Conservation (phyloP, 1,140 invertebrate species). For the Drosophila guanche region DNA sequence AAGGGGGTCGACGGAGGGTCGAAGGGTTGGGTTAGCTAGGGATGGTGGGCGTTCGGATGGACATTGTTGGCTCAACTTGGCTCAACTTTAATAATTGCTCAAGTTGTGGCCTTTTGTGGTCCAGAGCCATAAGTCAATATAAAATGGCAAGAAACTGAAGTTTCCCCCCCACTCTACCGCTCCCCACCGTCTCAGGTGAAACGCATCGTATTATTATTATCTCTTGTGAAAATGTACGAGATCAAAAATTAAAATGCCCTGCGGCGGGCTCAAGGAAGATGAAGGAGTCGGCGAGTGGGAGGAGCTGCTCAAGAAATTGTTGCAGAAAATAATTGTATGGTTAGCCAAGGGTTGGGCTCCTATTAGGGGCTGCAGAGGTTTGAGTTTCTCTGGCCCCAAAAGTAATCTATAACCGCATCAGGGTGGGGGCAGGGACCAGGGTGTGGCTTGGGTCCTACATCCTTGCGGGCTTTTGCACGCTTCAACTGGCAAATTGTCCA, state of each 20-base stretch:
- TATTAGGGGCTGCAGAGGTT: slow-evolving; percentile 32
- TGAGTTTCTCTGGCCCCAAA: slow-evolving; percentile 20
- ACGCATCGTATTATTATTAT: slow-evolving; percentile 81
- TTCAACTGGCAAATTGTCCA: slow-evolving; percentile 81
- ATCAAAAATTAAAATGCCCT: slow-evolving; percentile 82
- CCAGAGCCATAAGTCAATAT: slow-evolving; percentile 76
- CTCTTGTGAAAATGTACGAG: slow-evolving; percentile 81
- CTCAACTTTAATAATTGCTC: slow-evolving; percentile 78
- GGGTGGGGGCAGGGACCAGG: slow-evolving; percentile 5
- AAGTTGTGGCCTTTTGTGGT: slow-evolving; percentile 76
- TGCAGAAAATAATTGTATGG: slow-evolving; percentile 79
- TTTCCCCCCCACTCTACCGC: not conserved
- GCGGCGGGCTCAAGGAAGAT: slow-evolving; percentile 18
- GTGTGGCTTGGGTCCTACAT: slow-evolving; percentile 42
- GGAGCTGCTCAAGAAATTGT: slow-evolving; percentile 72
- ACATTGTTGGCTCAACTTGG: slow-evolving; percentile 12
- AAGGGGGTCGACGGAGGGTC: slow-evolving; percentile 5
- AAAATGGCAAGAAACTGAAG: slow-evolving; percentile 29
- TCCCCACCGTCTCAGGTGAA: slow-evolving; percentile 44
- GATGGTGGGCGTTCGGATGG: not conserved
- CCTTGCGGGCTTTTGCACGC: slow-evolving; percentile 73
- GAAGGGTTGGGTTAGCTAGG: not conserved
- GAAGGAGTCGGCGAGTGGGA: not conserved
- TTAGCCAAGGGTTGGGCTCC: slow-evolving; percentile 65
- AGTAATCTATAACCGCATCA: slow-evolving; percentile 74